Evolutionary conservation across 2,113 vertebrate species (phyloP).

Genomic region (Vulpes lagopus): DNA sequence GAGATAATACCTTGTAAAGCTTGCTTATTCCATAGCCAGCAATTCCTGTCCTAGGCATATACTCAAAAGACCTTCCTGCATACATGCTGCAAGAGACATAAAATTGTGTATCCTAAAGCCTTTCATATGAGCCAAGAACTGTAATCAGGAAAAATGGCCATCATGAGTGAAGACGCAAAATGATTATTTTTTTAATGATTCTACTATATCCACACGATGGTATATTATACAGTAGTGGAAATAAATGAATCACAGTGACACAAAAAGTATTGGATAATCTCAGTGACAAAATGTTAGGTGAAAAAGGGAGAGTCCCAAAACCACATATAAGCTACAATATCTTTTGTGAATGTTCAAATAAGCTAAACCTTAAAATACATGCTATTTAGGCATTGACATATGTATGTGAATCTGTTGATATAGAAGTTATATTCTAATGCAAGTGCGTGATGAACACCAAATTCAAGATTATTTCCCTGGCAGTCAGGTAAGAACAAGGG

Average conservation of each 20-base stretch:
- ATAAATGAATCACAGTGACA: not conserved
- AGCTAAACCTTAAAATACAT: not conserved
- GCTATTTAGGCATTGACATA: not conserved
- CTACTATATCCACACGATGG: not conserved
- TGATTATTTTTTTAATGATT: no score
- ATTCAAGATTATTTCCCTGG: not conserved
- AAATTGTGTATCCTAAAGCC: not conserved
- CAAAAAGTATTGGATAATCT: not conserved
- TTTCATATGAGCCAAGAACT: not conserved
- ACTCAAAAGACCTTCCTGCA: not conserved
- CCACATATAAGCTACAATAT: not conserved
- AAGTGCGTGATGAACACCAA: not conserved
- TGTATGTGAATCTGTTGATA: not conserved
- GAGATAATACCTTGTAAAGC: not conserved
- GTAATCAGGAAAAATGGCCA: not conserved
- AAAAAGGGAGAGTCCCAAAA: not conserved
- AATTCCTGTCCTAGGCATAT: not conserved
- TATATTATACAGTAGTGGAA: not conserved
- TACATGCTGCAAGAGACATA: not conserved
- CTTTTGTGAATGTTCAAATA: not conserved
- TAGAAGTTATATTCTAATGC: not conserved
- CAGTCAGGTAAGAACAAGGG: not conserved
- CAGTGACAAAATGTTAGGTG: not conserved
- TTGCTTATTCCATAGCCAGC: not conserved
- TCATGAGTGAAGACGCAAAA: not conserved